Evolutionary conservation across 2,888 invertebrate genomes (phyloP).

Genomic region (Shargacucullia verbasci): DNA sequence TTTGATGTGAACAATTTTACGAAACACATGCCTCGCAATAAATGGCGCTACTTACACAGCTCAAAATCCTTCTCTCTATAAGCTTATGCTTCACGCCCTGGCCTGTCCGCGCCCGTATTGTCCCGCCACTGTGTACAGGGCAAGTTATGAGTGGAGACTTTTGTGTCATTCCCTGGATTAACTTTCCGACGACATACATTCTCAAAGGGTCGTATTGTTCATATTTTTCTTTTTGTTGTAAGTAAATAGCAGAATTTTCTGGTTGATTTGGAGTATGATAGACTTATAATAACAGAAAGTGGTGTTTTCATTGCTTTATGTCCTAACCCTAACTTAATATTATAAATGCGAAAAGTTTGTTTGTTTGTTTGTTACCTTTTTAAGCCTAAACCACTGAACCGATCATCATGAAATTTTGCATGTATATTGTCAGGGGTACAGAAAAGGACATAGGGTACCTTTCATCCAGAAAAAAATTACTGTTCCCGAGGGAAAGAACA

Average conservation of each 20-base stretch:
- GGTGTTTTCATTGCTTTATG: no score
- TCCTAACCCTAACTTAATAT: no score
- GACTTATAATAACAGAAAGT: neutral
- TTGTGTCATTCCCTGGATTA: constrained; percentile 67
- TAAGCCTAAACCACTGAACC: no score
- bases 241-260: constrained; percentile 31
- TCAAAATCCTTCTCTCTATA: neutral
- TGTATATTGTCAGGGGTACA: no score
- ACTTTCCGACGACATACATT: constrained; percentile 63
- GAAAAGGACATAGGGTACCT: no score
- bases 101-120: constrained; percentile 63
- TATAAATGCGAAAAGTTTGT: no score
- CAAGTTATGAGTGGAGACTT: constrained; percentile 75
- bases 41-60: neutral
- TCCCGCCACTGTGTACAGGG: constrained; percentile 61
- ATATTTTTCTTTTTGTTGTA: constrained; percentile 44
- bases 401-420: no score
- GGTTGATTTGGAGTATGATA: constrained; percentile 18
- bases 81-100: constrained; percentile 42
- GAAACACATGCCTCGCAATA: no score
- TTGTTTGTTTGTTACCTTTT: no score
- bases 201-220: constrained; percentile 54
- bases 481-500: no score
- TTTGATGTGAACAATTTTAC: no score
- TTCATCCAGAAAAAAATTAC: no score